These are phyloP conservation scores for Temnothorax unifasciatus DNA, from an alignment of 2,888 invertebrate species.

Conservation along the genomic window DNA sequence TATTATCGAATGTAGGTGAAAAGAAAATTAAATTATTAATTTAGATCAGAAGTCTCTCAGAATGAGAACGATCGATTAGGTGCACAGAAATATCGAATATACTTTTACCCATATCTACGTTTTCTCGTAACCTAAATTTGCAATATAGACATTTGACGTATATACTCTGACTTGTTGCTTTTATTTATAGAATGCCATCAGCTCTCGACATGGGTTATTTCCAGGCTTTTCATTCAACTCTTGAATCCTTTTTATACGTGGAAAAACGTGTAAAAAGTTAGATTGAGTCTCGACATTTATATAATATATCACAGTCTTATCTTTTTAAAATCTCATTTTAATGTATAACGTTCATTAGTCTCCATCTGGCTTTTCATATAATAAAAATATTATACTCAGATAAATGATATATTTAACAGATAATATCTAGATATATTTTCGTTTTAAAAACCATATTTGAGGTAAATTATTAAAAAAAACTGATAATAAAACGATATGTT, in stretches of 20 bases:
- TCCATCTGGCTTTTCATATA: not conserved
- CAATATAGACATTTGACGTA: slow-evolving; percentile 7
- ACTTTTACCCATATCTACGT: slow-evolving; percentile 1
- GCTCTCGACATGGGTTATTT: not conserved
- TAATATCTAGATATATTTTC: not conserved
- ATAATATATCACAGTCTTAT: not conserved
- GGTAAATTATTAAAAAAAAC: not conserved
- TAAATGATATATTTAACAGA: not conserved
- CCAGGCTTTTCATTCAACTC: not conserved
- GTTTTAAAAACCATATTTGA: not conserved
- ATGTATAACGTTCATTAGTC: not conserved
- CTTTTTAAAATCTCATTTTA: slow-evolving; percentile 2
- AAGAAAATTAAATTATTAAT: slow-evolving; percentile 15
- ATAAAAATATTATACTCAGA: not conserved
- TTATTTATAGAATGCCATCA: slow-evolving; percentile 24
- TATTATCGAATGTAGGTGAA: slow-evolving; percentile 36
- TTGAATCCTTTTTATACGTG: slow-evolving; percentile 5
- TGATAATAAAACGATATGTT: not conserved
- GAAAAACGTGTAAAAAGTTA: slow-evolving; percentile 23
- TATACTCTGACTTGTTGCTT: not conserved
- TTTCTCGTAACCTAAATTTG: slow-evolving; percentile 47
- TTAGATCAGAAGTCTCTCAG: not conserved
- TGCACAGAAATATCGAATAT: not conserved
- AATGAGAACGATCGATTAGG: slow-evolving; percentile 27
- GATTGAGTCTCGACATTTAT: slow-evolving; percentile 1